Percentiles rank a stretch among this genome's conserved stretches.
Evolutionary conservation across 2,113 vertebrate species (phyloP).

Genomic region (Aythya baeri): DNA sequence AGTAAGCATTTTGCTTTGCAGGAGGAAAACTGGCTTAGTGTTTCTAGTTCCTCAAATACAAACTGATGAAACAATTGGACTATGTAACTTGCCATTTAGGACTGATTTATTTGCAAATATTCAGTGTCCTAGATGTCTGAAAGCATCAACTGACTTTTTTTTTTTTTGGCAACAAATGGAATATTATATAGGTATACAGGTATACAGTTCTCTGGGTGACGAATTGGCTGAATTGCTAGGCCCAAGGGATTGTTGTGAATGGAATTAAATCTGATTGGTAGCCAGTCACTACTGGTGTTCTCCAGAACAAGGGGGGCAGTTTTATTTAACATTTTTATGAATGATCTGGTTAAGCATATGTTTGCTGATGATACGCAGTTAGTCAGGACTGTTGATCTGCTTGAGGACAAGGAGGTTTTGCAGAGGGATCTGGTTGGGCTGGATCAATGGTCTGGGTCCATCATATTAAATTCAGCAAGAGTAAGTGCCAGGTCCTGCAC

Average conservation of each 20-base stretch:
- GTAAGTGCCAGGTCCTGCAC: background rate
- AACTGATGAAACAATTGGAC: background rate
- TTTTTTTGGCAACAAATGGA: background rate
- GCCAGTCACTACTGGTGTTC: background rate
- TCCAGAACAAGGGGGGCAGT: background rate
- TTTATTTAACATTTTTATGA: background rate
- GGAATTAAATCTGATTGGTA: background rate
- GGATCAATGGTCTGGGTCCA: background rate
- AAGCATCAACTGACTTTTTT: background rate
- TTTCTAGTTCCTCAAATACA: background rate
- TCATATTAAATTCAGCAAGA: background rate
- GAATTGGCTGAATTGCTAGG: background rate
- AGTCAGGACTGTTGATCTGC: background rate
- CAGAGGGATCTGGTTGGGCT: background rate
- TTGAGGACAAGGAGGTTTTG: background rate
- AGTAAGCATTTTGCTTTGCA: background rate
- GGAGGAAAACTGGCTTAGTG: background rate
- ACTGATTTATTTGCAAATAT: background rate
- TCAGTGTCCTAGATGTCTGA: background rate
- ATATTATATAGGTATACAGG: background rate
- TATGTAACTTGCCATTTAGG: background rate
- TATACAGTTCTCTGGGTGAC: background rate
- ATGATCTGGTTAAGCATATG: background rate
- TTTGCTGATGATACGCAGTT: background rate
- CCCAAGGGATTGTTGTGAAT: background rate